Base-by-base conservation (phyloP, 2,888 invertebrate species). In the Sarcophaga subvicina region DNA sequence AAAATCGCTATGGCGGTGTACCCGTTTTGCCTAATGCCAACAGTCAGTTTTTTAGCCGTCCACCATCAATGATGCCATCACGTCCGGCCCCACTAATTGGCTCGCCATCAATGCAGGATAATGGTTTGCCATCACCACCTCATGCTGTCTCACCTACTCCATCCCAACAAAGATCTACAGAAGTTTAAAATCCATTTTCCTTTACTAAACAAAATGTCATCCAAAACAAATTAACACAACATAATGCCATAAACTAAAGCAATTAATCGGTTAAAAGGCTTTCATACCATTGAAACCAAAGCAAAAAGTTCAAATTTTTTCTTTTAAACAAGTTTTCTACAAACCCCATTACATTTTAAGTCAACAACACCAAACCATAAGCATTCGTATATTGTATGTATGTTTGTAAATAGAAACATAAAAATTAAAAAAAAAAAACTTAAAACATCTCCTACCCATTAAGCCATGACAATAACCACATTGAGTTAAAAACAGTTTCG, bases 91-190 rank as follows among this genome's bases (percentile, higher is more conserved):
- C 88, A 0, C 70, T 88, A 25, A 77, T 71, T 0, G 59, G 80
- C 62, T 86, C 89, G 17, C 89, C 90, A 64, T 80, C 92, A 83
- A 92, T 91, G 20, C 94, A 93, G 88, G 92, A 93, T 73, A 91
- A 91, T 79, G 94, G 93, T 3, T 87, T 94, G 80, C 94, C 94
- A 2, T 90, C 92, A 47, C 91, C 91, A 70, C 92, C 92, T 80
- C 92, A 90, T 80, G 91, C 93, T 62, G 92, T 91, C 62, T 92
- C 94, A 67, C 94, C 94, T 22, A 93, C 93, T 47, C 93, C 93
- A 63, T 91, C 91, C 49, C 89, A 90, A 83, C 92, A 92, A 88
- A 92, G 91, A 88, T 94, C 94, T 79, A 94, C 94, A 8, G 94
- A 94, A 90, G 94, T 94, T 83, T 94, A 92, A 91, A 17, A 12